Evolutionary conservation across 2,797 vertebrate species (phyloP).

Genomic region (Poeciliopsis presidionis): DNA sequence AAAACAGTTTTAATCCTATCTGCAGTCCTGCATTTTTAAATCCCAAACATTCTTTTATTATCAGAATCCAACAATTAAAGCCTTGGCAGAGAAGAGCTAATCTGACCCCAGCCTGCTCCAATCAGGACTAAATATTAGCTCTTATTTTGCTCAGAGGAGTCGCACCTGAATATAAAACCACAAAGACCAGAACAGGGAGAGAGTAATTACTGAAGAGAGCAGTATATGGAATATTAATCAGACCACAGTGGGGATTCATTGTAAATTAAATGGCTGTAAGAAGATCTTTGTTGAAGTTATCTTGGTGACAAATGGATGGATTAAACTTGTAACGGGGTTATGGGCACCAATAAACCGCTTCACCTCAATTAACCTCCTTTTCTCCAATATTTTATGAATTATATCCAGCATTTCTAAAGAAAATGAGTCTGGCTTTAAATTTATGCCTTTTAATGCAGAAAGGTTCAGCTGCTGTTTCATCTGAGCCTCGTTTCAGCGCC

Average conservation of each 20-base stretch:
- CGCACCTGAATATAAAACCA: conserved; percentile 12
- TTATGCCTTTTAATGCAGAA: background rate
- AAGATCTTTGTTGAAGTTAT: conserved; percentile 24
- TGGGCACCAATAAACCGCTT: conserved; percentile 10
- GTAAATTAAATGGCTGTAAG: conserved; percentile 43
- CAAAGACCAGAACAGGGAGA: conserved; percentile 34
- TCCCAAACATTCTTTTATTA: background rate
- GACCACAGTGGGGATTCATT: conserved; percentile 17
- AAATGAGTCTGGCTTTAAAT: background rate
- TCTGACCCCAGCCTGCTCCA: conserved; percentile 1
- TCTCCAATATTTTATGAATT: background rate
- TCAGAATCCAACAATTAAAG: conserved; percentile 8
- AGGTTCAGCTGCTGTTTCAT: background rate
- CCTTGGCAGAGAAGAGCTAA: background rate
- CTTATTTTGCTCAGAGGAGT: background rate
- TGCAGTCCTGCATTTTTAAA: conserved; percentile 16
- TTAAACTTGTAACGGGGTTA: conserved; percentile 25
- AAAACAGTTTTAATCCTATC: conserved; percentile 30
- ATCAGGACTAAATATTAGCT: background rate
- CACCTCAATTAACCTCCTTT: conserved; percentile 22
- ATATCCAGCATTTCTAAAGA: background rate
- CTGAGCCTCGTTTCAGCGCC: background rate
- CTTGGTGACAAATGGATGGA: conserved; percentile 16
- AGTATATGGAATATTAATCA: conserved; percentile 43
- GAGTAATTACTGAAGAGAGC: conserved; percentile 35